Evolutionary conservation across 2,113 vertebrate genomes (phyloP), one percentile per base, ranked within the genome.

Genomic region (Cyprinodon variegatus): DNA sequence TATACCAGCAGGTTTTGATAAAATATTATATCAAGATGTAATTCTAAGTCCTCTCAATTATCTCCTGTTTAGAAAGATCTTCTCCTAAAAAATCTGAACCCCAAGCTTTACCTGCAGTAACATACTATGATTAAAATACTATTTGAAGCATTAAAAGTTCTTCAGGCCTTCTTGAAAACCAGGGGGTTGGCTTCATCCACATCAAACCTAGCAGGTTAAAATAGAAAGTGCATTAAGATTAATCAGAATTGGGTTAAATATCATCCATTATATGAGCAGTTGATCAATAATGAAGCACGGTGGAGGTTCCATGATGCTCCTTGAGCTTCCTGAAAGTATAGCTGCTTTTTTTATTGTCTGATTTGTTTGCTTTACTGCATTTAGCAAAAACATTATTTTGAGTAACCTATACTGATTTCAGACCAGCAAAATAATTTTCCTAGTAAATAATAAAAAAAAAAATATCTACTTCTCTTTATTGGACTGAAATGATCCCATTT

Each of bases 151-250:
- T 20, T 20, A 8, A 5, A 53, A 53, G 50, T 53, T 8, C 5
- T 53, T 53, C 8, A 20, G 50, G 50, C 50, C 50, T 57, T 20
- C 50, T 20, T 8, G 50, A 14, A 15, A 65, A 38, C 14, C 61
- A 38, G 8, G 48, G 77, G n/a, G 68, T 59, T 38, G 13, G 29
- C 7, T 68, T 73, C 11, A 3, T 22, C 61, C 65, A 67, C 50
- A 57, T 57, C 50, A 9, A 57, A 20, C 1, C 50, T 20, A n/a
- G 17, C 50, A 57, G 50, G 13, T 6, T 50, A 17, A 50, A 4
- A 50, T 5, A 50, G 4, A 17, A 14, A 17, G 3, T 5, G 4
- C 3, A 15, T 4, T 15, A 50, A 12, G 5, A 53, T 53, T 5
- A 53, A 53, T 20, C 15, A 17, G 48, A 14, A 2, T 17, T 17